Percentiles rank a stretch among this genome's conserved stretches.
Conservation (phyloP, 2,888 invertebrate species). For the Tipula lateralis region DNA sequence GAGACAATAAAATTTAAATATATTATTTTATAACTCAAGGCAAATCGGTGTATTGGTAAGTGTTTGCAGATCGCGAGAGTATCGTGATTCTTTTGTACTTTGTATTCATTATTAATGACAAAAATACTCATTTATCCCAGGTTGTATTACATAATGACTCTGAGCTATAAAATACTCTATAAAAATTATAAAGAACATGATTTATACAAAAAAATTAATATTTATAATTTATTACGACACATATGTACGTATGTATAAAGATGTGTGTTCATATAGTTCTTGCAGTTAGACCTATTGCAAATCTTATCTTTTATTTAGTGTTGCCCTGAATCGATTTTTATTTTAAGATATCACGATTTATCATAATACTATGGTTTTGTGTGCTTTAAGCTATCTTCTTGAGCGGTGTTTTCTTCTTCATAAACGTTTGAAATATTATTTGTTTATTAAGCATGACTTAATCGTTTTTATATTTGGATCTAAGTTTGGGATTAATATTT, state of each 20-base stretch:
- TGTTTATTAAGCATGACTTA: background rate
- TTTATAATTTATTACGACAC: slow-evolving; percentile 24
- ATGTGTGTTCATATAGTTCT: background rate
- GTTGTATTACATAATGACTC: background rate
- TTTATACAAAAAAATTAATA: background rate
- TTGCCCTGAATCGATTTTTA: background rate
- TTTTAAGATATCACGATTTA: background rate
- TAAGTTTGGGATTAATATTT: too few species aligned
- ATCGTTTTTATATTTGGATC: background rate
- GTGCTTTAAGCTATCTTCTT: background rate
- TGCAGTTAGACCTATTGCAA: background rate
- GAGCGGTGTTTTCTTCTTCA: background rate
- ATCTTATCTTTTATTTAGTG: background rate
- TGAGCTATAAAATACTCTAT: background rate
- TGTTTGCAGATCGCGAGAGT: background rate
- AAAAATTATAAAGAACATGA: background rate
- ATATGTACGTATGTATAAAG: background rate
- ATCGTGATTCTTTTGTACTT: background rate
- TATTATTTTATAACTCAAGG: background rate
- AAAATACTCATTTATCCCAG: background rate
- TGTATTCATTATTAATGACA: background rate
- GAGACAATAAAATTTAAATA: background rate
- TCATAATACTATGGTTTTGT: background rate
- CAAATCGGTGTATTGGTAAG: background rate
- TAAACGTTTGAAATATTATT: background rate